Base-by-base conservation (phyloP, 1,140 invertebrate species). In the Euwallacea fornicatus region DNA sequence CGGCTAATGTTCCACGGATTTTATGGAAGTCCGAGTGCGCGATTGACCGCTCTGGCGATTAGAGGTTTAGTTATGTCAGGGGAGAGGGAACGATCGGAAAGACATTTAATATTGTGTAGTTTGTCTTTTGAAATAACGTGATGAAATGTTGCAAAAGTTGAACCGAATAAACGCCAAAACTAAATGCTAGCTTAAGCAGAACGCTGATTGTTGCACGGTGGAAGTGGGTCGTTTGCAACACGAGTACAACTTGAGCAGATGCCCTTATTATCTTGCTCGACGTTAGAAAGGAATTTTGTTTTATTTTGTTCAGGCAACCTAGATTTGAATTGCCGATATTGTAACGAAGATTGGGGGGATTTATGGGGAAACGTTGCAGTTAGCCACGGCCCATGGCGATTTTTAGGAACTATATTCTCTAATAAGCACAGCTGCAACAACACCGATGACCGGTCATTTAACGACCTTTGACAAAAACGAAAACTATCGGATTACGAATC, bases 1-100 rank as follows among this genome's bases (percentile, higher is more conserved):
- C 43, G 60, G 60, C 60, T 63, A 63, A 63, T 63, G 60, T 21
- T 42, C 60, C 9, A 7, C 33, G 13, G 42, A 47, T 15, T 63
- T 46, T 63, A 63, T 63, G 60, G 21, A 16, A 44, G 10, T 63
- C 9, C 7, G 7, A 10, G 9, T 50, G 3, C 7, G 9, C 7
- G 13, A 50, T 50, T 10, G 6, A 11, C 2, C 7, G 13, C 46
- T 13, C 3, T 50, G 21, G 21, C 21, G 21, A 33, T 33, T 33
- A 2, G 21, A 33, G 4, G 21, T 50, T 50, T 50, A 11, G 9
- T 50, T 10, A 10, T 50, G 46, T 6, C 46, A 10, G 46, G 9
- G 7, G 13, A 13, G 2, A 10, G 9, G 46, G 13, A 50, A 13
- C 7, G 2, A 50, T 13, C 46, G 2, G 46, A 10, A 6, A 50